phyloP scores from a whole-genome alignment of 1,140 invertebrate species.

The Rhagoletis pomonella region DNA sequence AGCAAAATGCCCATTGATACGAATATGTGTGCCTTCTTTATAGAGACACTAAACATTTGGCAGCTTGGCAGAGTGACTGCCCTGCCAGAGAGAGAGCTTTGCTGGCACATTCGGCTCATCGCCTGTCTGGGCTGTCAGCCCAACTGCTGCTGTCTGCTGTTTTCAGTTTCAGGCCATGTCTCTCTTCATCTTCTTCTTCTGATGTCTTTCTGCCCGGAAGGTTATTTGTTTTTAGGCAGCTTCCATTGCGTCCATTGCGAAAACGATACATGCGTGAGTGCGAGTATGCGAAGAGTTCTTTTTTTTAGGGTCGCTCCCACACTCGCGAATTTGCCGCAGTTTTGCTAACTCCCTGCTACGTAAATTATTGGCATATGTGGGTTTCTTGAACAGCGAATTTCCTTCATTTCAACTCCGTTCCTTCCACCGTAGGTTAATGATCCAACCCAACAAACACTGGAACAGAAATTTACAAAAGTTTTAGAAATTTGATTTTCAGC shows the following conservation, averaged over 20 bases:
- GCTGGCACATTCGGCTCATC: not conserved
- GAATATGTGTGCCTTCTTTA: not conserved
- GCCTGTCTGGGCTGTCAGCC: not conserved
- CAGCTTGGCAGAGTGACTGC: not conserved
- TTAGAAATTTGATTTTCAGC: no score
- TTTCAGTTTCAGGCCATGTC: not conserved
- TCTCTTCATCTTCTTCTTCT: not conserved
- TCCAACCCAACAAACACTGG: not conserved
- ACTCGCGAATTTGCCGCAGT: not conserved
- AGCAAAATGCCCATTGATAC: no score
- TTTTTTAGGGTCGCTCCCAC: not conserved
- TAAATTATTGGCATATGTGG: constrained; percentile 54
- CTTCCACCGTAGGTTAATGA: not conserved
- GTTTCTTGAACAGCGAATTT: not conserved
- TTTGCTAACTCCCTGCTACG: constrained; percentile 24
- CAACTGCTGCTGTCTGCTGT: not conserved
- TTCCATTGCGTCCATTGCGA: not conserved
- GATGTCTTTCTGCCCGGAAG: not conserved
- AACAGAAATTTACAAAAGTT: no score
- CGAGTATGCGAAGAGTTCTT: not conserved
- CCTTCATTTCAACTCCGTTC: not conserved
- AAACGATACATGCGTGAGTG: not conserved
- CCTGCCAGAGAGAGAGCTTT: not conserved
- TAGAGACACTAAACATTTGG: not conserved
- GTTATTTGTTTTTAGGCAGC: constrained; percentile 8